These are phyloP conservation scores for Conus betulinus DNA, from an alignment of 1,140 invertebrate genomes.

Conservation along the genomic window DNA sequence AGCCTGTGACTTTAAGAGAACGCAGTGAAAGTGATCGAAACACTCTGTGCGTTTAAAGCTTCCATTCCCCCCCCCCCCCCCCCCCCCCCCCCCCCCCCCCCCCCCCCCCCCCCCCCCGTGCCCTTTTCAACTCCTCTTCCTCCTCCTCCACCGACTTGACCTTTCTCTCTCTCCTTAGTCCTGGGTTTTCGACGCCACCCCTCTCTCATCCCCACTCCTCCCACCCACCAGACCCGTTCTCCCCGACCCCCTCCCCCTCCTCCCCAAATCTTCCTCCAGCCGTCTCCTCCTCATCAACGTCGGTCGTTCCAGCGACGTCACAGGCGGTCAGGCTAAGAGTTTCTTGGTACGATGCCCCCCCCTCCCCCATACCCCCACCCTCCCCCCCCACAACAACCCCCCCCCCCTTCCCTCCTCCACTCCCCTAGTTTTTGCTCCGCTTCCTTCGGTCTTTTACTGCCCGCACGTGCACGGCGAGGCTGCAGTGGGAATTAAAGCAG, in stretches of 20 bases:
- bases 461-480: not conserved
- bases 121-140: too few species aligned
- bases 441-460: not conserved
- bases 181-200: not conserved
- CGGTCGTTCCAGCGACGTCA: too few species aligned
- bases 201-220: not conserved
- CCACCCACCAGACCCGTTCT: not conserved
- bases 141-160: not conserved
- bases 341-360: too few species aligned
- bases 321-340: too few species aligned
- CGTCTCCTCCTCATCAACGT: too few species aligned
- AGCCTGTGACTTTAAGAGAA: too few species aligned
- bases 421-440: too few species aligned
- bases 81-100: too few species aligned
- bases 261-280: not conserved
- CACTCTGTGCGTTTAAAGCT: too few species aligned
- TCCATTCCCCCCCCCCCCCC: too few species aligned
- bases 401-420: not conserved
- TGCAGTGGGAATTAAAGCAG: not conserved
- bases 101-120: too few species aligned
- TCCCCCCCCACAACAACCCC: not conserved
- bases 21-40: too few species aligned
- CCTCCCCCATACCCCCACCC: not conserved
- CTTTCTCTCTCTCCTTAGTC: not conserved
- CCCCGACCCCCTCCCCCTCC: not conserved